phyloP scores from a whole-genome alignment of 1,140 invertebrate species.

The Trichonephila clavipes region DNA sequence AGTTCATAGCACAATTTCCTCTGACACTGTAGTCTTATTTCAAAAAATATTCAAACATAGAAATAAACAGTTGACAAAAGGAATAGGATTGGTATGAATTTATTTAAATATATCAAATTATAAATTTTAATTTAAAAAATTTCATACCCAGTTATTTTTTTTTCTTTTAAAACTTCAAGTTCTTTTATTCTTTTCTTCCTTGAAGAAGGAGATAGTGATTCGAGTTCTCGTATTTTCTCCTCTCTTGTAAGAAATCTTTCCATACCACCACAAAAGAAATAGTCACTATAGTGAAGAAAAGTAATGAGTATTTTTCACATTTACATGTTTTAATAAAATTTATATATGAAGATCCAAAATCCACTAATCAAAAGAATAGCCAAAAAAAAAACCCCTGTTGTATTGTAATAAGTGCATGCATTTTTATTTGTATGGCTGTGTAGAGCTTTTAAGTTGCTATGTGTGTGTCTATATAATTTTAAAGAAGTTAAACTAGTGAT shows the following conservation, averaged over 20 bases:
- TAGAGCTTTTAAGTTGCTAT: neutral
- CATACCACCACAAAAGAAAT: slow-evolving; percentile 34
- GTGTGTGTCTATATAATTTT: too few species aligned
- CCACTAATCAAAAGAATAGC: neutral
- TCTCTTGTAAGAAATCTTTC: slow-evolving; percentile 30
- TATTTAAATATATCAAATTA: neutral
- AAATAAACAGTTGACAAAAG: neutral
- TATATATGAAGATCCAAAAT: neutral
- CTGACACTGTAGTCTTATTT: neutral
- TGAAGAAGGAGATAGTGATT: neutral
- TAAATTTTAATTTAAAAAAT: neutral
- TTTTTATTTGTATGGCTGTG: neutral
- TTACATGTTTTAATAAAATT: neutral
- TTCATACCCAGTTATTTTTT: neutral
- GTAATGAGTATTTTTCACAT: neutral
- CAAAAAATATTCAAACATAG: neutral
- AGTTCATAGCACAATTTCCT: neutral
- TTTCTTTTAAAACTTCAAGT: neutral
- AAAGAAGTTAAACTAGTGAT: too few species aligned
- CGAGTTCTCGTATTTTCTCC: neutral
- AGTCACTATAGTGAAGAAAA: neutral
- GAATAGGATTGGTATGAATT: neutral
- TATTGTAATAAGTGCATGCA: neutral
- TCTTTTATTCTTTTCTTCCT: slow-evolving; percentile 14
- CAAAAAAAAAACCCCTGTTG: neutral